Percentiles rank a stretch among this genome's conserved stretches.
Conservation (phyloP, 2,888 invertebrate species). For the Chorisops tibialis region DNA sequence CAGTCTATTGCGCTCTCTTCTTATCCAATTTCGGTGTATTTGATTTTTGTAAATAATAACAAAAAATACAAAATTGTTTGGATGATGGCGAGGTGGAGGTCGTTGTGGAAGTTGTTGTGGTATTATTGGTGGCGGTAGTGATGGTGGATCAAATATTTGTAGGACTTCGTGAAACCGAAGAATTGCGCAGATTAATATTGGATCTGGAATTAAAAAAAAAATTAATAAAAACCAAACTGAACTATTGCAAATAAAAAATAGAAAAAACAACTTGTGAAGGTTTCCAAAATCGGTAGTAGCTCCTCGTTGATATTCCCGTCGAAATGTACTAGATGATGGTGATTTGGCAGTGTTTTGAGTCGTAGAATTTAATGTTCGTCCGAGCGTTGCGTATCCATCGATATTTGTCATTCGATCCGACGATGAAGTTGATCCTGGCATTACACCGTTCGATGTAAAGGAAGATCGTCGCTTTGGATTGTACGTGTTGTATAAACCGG, state of each 20-base stretch:
- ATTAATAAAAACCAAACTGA: not conserved
- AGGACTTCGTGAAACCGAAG: slow-evolving; percentile 49
- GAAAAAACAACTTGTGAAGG: slow-evolving; percentile 30
- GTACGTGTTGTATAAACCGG: slow-evolving; percentile 47
- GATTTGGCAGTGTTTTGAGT: slow-evolving; percentile 45
- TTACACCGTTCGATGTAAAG: slow-evolving; percentile 42
- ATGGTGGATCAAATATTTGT: slow-evolving; percentile 48
- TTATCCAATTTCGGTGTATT: not conserved
- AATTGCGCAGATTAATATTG: slow-evolving; percentile 47
- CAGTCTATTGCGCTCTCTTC: slow-evolving; percentile 21
- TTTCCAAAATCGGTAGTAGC: slow-evolving; percentile 31
- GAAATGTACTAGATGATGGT: slow-evolving; percentile 31
- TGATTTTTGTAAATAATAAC: slow-evolving; percentile 21
- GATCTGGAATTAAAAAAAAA: slow-evolving; percentile 39
- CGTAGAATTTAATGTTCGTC: slow-evolving; percentile 46
- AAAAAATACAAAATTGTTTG: slow-evolving; percentile 18
- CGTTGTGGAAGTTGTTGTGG: not conserved
- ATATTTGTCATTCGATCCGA: slow-evolving; percentile 37
- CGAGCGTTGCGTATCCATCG: slow-evolving; percentile 50
- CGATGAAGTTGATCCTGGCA: slow-evolving; percentile 31
- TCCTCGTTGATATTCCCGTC: slow-evolving; percentile 30
- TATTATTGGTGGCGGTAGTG: not conserved
- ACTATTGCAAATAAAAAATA: not conserved
- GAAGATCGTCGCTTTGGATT: slow-evolving; percentile 50
- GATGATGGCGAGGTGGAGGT: slow-evolving; percentile 5